Percentiles rank a stretch among this genome's conserved stretches.
Conservation (phyloP, 2,113 vertebrate species). For the Centrocercus urophasianus region DNA sequence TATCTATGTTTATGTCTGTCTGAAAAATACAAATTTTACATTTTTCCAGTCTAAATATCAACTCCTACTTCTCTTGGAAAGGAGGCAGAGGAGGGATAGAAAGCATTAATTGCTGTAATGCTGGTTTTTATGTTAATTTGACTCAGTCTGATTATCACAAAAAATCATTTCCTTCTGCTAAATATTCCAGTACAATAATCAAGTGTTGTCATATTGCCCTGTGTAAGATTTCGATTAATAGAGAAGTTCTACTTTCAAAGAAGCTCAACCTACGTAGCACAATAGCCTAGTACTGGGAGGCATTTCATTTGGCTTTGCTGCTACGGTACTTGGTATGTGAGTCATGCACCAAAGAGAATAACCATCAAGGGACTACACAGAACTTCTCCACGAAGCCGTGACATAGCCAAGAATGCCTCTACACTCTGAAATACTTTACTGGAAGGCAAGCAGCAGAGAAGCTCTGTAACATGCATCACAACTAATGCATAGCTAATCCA, state of each 20-base stretch:
- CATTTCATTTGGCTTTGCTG: background rate
- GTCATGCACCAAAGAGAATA: background rate
- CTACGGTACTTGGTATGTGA: background rate
- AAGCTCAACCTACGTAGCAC: background rate
- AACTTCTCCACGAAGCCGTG: background rate
- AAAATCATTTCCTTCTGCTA: constrained; percentile 1
- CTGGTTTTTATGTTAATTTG: background rate
- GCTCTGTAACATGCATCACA: background rate
- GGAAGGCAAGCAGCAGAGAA: background rate
- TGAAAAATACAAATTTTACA: background rate
- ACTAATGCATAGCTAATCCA: too few relatives aligned
- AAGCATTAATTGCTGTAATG: constrained; percentile 19
- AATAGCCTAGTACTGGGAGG: background rate
- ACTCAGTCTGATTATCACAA: background rate
- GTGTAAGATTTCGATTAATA: background rate
- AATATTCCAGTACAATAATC: background rate
- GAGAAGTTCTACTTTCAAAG: constrained; percentile 10
- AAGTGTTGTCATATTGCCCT: background rate
- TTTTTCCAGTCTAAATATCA: constrained; percentile 23
- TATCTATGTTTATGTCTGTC: background rate
- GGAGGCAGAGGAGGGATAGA: background rate
- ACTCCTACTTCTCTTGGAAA: background rate
- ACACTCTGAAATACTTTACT: background rate
- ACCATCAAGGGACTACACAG: background rate
- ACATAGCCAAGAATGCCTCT: background rate